A percentile compares a stretch with the other conserved stretches of the same genome.
Conservation (phyloP, 2,888 invertebrate genomes). For the Metallyticus violacea region DNA sequence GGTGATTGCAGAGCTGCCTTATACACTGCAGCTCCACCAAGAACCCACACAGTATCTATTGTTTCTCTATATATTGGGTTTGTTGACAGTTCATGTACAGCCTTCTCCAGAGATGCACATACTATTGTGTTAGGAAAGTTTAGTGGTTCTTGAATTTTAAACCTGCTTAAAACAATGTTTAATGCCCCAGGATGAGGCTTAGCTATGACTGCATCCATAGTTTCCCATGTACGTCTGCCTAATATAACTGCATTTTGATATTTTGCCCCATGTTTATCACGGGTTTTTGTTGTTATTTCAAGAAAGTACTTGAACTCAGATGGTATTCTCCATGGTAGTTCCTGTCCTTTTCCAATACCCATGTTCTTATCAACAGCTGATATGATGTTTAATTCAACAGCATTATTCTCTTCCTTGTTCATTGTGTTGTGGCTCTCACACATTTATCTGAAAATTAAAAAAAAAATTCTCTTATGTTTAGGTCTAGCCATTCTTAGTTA, state of each 20-base stretch:
- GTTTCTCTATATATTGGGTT: neutral
- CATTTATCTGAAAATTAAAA: neutral
- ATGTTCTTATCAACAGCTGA: slow-evolving; percentile 15
- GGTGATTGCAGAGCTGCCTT: slow-evolving; percentile 8
- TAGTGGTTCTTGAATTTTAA: neutral
- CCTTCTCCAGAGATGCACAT: slow-evolving; percentile 12
- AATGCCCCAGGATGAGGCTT: slow-evolving; percentile 18
- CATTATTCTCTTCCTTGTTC: neutral
- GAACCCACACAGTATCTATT: slow-evolving; percentile 21
- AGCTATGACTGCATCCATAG: slow-evolving; percentile 6
- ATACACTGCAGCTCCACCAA: slow-evolving; percentile 20
- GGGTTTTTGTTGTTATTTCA: slow-evolving; percentile 8
- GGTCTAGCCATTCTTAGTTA: too few relatives aligned
- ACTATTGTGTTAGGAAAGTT: slow-evolving; percentile 13
- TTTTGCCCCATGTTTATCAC: neutral
- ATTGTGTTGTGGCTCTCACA: neutral
- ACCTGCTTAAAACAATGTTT: slow-evolving; percentile 15
- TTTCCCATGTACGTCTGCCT: slow-evolving; percentile 20
- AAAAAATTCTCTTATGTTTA: neutral
- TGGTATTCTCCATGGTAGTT: slow-evolving; percentile 14
- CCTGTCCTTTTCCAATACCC: slow-evolving; percentile 7
- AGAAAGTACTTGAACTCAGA: slow-evolving; percentile 21
- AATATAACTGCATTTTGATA: slow-evolving; percentile 17
- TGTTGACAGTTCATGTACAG: neutral
- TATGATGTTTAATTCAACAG: slow-evolving; percentile 14